Conservation (phyloP, 2,797 vertebrate species). For the Toxotes lorentzi region DNA sequence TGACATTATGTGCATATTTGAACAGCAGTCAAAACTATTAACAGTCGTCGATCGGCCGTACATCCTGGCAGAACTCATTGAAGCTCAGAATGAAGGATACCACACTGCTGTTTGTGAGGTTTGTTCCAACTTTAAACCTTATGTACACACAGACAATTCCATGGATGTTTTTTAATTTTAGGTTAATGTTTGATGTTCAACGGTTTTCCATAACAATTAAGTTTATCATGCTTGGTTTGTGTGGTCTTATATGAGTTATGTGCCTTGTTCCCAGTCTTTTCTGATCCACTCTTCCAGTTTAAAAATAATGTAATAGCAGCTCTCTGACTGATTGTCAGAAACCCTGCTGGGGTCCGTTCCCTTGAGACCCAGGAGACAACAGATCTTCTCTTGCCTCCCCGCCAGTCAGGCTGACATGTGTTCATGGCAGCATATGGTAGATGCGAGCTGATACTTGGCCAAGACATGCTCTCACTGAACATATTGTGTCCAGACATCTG, state of each 20-base stretch:
- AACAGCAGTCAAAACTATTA: slow-evolving; percentile 74
- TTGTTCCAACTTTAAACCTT: slow-evolving; percentile 31
- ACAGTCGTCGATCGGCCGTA: slow-evolving; percentile 77
- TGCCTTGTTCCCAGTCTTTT: slow-evolving; percentile 1
- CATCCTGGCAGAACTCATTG: slow-evolving; percentile 87
- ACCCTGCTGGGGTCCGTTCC: slow-evolving; percentile 56
- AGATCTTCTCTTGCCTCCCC: slow-evolving; percentile 51
- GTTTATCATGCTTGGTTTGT: neutral
- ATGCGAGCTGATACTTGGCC: slow-evolving; percentile 89
- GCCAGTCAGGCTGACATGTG: slow-evolving; percentile 86
- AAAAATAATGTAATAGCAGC: slow-evolving; percentile 17
- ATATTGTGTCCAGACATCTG: slow-evolving; percentile 83
- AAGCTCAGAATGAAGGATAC: slow-evolving; percentile 83
- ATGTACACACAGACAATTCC: neutral
- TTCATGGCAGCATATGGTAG: slow-evolving; percentile 92
- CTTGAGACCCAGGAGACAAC: slow-evolving; percentile 53
- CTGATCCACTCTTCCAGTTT: neutral
- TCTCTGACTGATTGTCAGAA: slow-evolving; percentile 58
- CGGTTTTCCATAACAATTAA: neutral
- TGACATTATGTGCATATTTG: slow-evolving; percentile 86
- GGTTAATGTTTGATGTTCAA: neutral
- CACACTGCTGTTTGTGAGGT: slow-evolving; percentile 91
- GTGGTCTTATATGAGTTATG: neutral
- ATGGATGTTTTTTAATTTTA: neutral
- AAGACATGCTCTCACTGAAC: slow-evolving; percentile 82